Evolutionary conservation across 2,888 invertebrate species (phyloP).

Genomic region (Ceramica pisi): DNA sequence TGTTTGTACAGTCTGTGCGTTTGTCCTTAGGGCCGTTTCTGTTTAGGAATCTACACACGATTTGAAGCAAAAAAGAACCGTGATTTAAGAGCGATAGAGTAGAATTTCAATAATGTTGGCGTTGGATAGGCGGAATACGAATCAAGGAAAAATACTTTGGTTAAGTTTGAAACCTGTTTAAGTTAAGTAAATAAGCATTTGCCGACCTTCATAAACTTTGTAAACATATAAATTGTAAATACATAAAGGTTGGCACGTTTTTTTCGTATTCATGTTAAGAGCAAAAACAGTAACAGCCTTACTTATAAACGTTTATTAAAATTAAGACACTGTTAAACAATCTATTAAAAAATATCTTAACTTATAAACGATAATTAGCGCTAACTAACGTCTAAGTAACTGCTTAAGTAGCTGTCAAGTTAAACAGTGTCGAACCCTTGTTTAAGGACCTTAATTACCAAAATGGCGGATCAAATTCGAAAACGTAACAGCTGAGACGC

Average conservation of each 20-base stretch:
- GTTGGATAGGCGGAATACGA: slow-evolving; percentile 20
- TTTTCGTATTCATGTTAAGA: slow-evolving; percentile 18
- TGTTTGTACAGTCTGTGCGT: slow-evolving; percentile 11
- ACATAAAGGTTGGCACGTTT: slow-evolving; percentile 47
- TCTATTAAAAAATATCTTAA: too few species aligned
- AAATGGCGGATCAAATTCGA: too few species aligned
- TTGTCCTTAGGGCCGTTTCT: slow-evolving; percentile 9
- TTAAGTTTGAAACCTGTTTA: slow-evolving; percentile 47
- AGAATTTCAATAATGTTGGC: slow-evolving; percentile 41
- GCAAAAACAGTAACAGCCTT: slow-evolving; percentile 21
- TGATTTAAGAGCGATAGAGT: slow-evolving; percentile 35
- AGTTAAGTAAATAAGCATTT: slow-evolving; percentile 42
- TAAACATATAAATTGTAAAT: slow-evolving; percentile 32
- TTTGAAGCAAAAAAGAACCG: slow-evolving; percentile 28
- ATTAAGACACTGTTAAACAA: too few species aligned
- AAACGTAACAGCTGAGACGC: too few species aligned
- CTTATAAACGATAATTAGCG: too few species aligned
- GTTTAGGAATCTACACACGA: slow-evolving; percentile 44
- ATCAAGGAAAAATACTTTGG: slow-evolving; percentile 52
- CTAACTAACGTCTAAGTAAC: too few species aligned
- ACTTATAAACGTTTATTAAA: too few species aligned
- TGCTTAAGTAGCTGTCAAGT: too few species aligned
- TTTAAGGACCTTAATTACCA: too few species aligned
- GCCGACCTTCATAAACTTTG: slow-evolving; percentile 45
- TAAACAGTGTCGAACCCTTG: too few species aligned